Evolutionary conservation across 1,140 invertebrate genomes (phyloP).

Genomic region (Drosophila erecta): DNA sequence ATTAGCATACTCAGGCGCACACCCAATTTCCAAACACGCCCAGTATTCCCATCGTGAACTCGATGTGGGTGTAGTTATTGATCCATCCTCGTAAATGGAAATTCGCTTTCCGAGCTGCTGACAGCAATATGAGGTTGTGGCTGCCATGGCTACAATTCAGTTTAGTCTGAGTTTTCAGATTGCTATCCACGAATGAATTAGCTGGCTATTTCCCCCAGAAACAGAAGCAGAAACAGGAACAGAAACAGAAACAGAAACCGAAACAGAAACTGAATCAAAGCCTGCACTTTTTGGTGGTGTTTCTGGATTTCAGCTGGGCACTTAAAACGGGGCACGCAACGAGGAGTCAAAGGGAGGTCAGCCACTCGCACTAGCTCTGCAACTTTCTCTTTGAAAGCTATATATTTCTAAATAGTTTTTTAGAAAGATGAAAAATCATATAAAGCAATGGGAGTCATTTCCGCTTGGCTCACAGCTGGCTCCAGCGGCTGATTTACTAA

Average conservation of each 20-base stretch:
- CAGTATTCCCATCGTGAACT: no score
- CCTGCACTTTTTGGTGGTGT: neutral
- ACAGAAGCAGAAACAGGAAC: no score
- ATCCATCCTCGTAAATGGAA: slow-evolving; percentile 15
- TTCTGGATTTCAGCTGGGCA: neutral
- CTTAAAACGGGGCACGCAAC: slow-evolving; percentile 8
- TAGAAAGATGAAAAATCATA: slow-evolving; percentile 26
- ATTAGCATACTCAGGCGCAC: neutral
- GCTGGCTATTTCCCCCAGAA: no score
- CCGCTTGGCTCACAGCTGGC: slow-evolving; percentile 30
- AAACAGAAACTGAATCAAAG: neutral
- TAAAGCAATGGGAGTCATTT: slow-evolving; percentile 25
- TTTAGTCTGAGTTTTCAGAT: neutral
- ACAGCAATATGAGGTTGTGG: slow-evolving; percentile 24
- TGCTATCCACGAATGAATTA: slow-evolving; percentile 14
- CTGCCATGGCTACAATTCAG: slow-evolving; percentile 5
- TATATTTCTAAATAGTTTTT: slow-evolving; percentile 3
- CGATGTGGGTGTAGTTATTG: slow-evolving; percentile 1
- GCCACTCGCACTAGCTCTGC: neutral
- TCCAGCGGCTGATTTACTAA: slow-evolving; percentile 51
- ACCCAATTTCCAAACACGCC: neutral
- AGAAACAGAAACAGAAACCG: neutral
- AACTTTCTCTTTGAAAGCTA: neutral
- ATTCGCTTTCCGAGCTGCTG: slow-evolving; percentile 17
- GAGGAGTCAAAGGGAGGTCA: neutral